Evolutionary conservation across 2,113 vertebrate species (phyloP).

Genomic region (Epinephelus cyanopodus): DNA sequence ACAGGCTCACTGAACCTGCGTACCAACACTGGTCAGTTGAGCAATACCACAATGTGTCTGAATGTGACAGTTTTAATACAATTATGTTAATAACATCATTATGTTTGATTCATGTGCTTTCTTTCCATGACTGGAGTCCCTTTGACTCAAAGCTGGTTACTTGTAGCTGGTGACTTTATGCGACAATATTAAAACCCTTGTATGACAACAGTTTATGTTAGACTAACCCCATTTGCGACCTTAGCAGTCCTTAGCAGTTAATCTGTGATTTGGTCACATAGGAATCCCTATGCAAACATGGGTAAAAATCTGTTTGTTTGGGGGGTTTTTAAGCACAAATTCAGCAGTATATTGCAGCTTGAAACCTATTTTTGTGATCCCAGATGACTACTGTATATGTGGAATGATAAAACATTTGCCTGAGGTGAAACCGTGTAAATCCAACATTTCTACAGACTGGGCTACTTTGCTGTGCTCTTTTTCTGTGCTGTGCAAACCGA

Average conservation of each 20-base stretch:
- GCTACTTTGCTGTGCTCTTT: background rate
- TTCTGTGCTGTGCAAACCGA: background rate
- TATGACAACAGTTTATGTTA: conserved; percentile 6
- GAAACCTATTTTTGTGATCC: conserved; percentile 12
- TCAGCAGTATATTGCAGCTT: conserved; percentile 18
- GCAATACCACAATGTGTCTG: background rate
- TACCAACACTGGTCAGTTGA: background rate
- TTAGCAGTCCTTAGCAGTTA: conserved; percentile 11
- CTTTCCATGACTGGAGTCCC: background rate
- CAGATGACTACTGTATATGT: background rate
- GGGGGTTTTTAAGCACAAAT: background rate
- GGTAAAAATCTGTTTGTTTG: background rate
- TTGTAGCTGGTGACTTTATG: background rate
- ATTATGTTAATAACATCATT: no score
- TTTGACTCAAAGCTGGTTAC: background rate
- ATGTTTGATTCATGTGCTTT: background rate
- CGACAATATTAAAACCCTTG: conserved; percentile 21
- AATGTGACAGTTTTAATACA: background rate
- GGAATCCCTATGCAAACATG: background rate
- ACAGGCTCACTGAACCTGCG: background rate
- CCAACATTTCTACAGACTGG: background rate
- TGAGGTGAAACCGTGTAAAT: background rate
- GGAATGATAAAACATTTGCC: conserved; percentile 5
- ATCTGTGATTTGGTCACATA: background rate
- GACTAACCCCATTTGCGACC: conserved; percentile 4